phyloP scores from a whole-genome alignment of 2,113 vertebrate species.

The Podarcis cretensis region DNA sequence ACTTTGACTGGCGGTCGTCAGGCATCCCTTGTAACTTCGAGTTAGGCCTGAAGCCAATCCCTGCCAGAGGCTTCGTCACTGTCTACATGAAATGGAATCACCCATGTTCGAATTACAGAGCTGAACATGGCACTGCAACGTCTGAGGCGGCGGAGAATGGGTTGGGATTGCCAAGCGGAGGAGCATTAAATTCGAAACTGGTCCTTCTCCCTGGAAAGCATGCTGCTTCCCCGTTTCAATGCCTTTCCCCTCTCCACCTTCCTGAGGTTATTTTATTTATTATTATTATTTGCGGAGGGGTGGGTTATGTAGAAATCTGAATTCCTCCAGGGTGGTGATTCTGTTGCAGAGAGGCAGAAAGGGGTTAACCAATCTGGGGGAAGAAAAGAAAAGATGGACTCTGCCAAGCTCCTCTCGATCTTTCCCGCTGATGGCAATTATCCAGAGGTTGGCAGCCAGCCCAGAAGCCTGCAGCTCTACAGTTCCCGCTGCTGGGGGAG shows the following conservation, averaged over 20 bases:
- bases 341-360: constrained; percentile 51
- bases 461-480: constrained; percentile 78
- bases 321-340: constrained; percentile 53
- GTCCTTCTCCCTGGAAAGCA: constrained; percentile 18
- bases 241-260: constrained; percentile 21
- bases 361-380: constrained; percentile 76
- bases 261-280: not conserved
- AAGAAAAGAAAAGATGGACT: constrained; percentile 70
- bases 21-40: not conserved
- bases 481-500: constrained; percentile 66
- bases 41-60: not conserved
- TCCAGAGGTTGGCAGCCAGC: constrained; percentile 78
- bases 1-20: not conserved
- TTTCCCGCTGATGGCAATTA: constrained; percentile 83
- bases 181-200: constrained; percentile 1
- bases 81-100: not conserved
- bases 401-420: constrained; percentile 78
- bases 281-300: not conserved
- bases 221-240: not conserved
- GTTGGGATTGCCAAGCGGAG: not conserved
- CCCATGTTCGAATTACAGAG: constrained; percentile 8
- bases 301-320: not conserved
- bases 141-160: constrained; percentile 31
- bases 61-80: not conserved
- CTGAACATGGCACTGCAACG: constrained; percentile 24